Conservation (phyloP, 2,797 vertebrate species). For the Xiphorhynchus erythropygius region DNA sequence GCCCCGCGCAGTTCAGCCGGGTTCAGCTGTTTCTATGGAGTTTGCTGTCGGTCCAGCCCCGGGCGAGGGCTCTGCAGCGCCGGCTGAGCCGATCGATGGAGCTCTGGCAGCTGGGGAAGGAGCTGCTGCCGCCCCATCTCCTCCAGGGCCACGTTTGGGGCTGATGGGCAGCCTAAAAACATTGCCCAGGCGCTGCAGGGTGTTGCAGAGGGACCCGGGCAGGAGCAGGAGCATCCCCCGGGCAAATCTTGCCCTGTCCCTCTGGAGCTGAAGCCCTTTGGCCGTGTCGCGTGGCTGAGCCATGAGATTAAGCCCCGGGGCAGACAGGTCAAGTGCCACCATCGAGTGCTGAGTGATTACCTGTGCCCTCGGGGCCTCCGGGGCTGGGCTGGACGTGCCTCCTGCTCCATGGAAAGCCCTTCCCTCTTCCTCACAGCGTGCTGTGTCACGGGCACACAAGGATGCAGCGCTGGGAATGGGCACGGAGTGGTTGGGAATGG, state of each 20-base stretch:
- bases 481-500: accelerated
- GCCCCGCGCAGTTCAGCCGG: neutral
- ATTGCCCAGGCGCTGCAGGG: neutral
- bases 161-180: neutral
- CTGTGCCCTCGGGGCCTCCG: neutral
- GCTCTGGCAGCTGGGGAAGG: neutral
- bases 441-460: accelerated
- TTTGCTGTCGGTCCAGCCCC: neutral
- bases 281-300: neutral
- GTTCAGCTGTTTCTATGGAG: slow-evolving; percentile 14
- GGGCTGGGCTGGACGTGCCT: neutral
- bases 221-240: neutral
- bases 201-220: neutral
- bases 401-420: neutral
- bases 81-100: neutral
- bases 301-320: neutral
- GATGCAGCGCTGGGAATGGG: neutral
- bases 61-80: neutral
- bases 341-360: neutral
- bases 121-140: neutral
- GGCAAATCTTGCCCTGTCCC: neutral
- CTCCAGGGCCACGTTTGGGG: neutral
- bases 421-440: accelerated
- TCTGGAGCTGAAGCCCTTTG: neutral
- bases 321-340: neutral